These are phyloP conservation scores for Protonibea diacanthus DNA, from an alignment of 2,797 vertebrate species.

Conservation along the genomic window DNA sequence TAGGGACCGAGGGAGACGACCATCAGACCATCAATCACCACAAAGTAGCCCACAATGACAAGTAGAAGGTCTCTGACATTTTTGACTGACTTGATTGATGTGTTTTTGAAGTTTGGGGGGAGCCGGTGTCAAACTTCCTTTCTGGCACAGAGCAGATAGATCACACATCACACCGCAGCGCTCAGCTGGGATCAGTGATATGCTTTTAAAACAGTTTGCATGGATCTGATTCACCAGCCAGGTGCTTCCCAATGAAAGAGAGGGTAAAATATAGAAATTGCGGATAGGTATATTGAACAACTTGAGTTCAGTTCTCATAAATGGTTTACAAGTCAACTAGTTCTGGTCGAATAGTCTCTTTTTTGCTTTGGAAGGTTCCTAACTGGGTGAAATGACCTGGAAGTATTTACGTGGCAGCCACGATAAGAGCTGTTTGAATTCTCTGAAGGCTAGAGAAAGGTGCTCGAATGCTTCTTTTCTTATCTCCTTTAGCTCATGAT, in stretches of 20 bases:
- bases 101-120: constrained; percentile 79
- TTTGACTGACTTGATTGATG: constrained; percentile 85
- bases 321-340: no score
- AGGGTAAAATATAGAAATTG: not conserved
- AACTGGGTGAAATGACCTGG: no score
- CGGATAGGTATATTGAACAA: not conserved
- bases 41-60: constrained; percentile 79
- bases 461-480: no score
- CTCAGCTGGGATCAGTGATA: constrained; percentile 52
- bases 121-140: constrained; percentile 75
- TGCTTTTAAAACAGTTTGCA: constrained; percentile 41
- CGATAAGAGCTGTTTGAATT: no score
- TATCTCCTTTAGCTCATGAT: no score
- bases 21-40: constrained; percentile 79
- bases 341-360: no score
- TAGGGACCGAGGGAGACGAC: constrained; percentile 48
- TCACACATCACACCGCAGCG: constrained; percentile 51
- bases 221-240: constrained; percentile 20
- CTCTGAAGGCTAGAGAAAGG: no score
- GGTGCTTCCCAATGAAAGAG: constrained; percentile 16
- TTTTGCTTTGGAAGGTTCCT: no score
- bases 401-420: no score
- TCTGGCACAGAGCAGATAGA: constrained; percentile 59
- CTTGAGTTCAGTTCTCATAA: no score
- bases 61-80: constrained; percentile 80